These are phyloP conservation scores for Hafferia zeledoni DNA, from an alignment of 2,797 vertebrate species.

Conservation along the genomic window DNA sequence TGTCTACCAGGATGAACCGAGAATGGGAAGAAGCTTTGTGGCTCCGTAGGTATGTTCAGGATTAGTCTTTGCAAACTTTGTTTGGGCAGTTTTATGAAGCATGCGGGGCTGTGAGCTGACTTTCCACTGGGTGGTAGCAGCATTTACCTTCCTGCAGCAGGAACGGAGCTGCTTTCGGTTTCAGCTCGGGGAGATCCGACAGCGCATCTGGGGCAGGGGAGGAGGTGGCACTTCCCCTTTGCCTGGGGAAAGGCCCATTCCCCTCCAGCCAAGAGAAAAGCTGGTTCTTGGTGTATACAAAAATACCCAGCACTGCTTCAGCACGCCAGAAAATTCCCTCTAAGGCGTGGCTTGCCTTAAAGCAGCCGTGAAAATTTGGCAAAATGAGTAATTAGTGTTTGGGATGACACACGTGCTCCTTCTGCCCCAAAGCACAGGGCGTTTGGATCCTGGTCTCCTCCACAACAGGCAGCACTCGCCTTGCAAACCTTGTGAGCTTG, in stretches of 20 bases:
- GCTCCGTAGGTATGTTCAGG: accelerated
- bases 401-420: accelerated
- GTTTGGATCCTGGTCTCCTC: background rate
- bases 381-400: accelerated
- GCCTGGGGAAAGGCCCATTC: background rate
- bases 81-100: background rate
- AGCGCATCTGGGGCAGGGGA: background rate
- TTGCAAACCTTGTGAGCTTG: accelerated
- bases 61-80: background rate
- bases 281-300: accelerated
- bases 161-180: background rate
- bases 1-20: background rate
- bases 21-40: background rate
- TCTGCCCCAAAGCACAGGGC: background rate
- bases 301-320: accelerated
- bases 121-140: conserved; percentile 51
- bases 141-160: background rate
- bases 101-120: background rate
- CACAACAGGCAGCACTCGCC: background rate
- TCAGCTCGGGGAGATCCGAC: accelerated
- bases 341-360: accelerated
- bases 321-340: background rate
- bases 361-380: accelerated
- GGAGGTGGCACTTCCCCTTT: background rate
- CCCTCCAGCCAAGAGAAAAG: background rate